A percentile compares a stretch with the other conserved stretches of the same genome.
These are phyloP conservation scores for Drosophila mojavensis DNA, from an alignment of 1,140 invertebrate species.

Conservation along the genomic window DNA sequence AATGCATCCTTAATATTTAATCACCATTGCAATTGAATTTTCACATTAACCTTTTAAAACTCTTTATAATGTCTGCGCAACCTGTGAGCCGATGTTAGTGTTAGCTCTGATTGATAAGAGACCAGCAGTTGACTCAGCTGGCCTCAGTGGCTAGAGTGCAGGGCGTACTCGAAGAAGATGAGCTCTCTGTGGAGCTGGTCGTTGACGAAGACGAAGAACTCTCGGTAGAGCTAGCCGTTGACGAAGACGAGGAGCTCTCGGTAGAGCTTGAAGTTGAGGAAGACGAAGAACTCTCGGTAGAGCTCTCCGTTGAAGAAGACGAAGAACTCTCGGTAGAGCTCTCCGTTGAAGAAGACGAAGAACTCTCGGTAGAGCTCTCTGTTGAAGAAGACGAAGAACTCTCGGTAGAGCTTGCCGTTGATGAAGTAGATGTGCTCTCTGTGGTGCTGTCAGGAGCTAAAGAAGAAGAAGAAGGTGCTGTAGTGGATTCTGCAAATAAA, in stretches of 20 bases:
- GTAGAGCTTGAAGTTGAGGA: too few relatives aligned
- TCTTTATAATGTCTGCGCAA: background rate
- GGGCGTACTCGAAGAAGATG: background rate
- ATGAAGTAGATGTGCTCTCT: background rate
- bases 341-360: background rate
- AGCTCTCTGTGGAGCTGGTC: too few relatives aligned
- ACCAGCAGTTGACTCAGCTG: background rate
- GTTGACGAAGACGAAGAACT: too few relatives aligned
- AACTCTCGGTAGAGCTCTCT: background rate
- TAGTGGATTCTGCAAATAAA: background rate
- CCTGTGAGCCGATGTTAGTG: too few relatives aligned
- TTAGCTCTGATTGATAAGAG: too few relatives aligned
- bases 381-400: background rate
- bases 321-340: background rate
- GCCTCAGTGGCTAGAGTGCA: background rate
- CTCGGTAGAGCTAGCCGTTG: too few relatives aligned
- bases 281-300: too few relatives aligned
- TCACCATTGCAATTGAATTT: conserved; percentile 6
- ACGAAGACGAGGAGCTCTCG: too few relatives aligned
- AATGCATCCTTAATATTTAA: conserved; percentile 15
- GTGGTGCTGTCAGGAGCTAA: conserved; percentile 3
- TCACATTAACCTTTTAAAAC: background rate
- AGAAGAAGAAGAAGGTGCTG: background rate
- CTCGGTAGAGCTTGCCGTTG: conserved; percentile 1
- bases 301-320: too few relatives aligned